Evolutionary conservation across 1,140 invertebrate species (phyloP), one percentile per base, ranked within the genome.

Genomic region (Maconellicoccus hirsutus): DNA sequence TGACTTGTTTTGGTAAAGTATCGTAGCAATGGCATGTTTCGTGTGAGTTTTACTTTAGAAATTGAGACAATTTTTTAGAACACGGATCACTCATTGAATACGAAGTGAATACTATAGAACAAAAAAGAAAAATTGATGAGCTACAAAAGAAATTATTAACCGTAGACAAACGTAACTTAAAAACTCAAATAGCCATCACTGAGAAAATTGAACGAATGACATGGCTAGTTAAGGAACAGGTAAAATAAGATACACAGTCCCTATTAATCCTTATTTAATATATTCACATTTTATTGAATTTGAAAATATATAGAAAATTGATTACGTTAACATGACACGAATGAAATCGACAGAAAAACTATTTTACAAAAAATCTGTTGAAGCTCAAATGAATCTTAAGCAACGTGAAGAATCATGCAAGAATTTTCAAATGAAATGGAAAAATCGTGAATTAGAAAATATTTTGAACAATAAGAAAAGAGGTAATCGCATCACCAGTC

Each of bases 131-230:
- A 27, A 76, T 82, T 0, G 74, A 74, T 0, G 80, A 78, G 16
- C 76, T 79, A 42, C 86, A 86, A 16, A 86, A 88, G 77, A 79
- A 88, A 1, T 76, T 88, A 2, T 84, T 82, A 39, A 52, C 42
- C 2, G 75, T 88, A 52, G 84, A 86, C 25, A 83, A 84, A 70
- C 76, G 88, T 23, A 82, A 84, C 73, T 87, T 84, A 82, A 85
- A 83, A 83, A 71, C 74, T 77, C 71, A 72, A 59, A 27, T 78
- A 77, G 70, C 73, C 74, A 72, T 74, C 77, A 72, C 71, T 69
- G 72, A 8, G 73, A 77, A 77, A 79, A 79, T 74, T n/a, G 77
- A 83, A 73, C 84, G 86, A 70, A 77, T 89, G 59, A 86, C 87
- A 63, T 84, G 84, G 72, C 86, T 86, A 14, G 74, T 81, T 19